Conservation (phyloP, 2,888 invertebrate species). For the Macaria liturata region DNA sequence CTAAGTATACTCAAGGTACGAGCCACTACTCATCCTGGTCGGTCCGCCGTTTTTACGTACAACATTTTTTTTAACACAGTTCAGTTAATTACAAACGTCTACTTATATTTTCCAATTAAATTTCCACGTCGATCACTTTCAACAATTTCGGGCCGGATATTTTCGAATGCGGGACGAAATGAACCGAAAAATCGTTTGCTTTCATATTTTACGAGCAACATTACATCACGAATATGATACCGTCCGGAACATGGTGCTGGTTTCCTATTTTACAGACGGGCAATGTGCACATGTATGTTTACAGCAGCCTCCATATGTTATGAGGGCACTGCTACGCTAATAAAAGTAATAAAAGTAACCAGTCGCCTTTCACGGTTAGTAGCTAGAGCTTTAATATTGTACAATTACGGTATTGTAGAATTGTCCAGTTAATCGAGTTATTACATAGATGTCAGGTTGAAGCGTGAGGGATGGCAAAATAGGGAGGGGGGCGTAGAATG, state of each 20-base stretch:
- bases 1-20: too few species aligned
- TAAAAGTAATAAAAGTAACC: constrained; percentile 17
- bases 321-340: constrained; percentile 15
- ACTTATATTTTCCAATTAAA: too few species aligned
- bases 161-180: too few species aligned
- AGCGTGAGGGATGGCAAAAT: not conserved
- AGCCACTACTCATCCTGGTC: too few species aligned
- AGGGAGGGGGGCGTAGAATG: constrained; percentile 22
- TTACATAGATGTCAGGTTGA: too few species aligned
- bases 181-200: not conserved
- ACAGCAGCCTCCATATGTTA: constrained; percentile 18
- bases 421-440: too few species aligned
- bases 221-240: constrained; percentile 23
- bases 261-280: constrained; percentile 24
- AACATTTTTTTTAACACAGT: too few species aligned
- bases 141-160: too few species aligned
- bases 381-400: not conserved
- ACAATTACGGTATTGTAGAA: too few species aligned
- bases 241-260: constrained; percentile 12
- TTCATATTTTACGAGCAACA: not conserved
- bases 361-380: constrained; percentile 5
- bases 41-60: too few species aligned
- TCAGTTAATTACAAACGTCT: too few species aligned
- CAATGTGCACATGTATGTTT: constrained; percentile 23
- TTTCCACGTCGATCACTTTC: too few species aligned